Evolutionary conservation across 2,113 vertebrate species (phyloP).

Genomic region (Campylorhamphus procurvoides): DNA sequence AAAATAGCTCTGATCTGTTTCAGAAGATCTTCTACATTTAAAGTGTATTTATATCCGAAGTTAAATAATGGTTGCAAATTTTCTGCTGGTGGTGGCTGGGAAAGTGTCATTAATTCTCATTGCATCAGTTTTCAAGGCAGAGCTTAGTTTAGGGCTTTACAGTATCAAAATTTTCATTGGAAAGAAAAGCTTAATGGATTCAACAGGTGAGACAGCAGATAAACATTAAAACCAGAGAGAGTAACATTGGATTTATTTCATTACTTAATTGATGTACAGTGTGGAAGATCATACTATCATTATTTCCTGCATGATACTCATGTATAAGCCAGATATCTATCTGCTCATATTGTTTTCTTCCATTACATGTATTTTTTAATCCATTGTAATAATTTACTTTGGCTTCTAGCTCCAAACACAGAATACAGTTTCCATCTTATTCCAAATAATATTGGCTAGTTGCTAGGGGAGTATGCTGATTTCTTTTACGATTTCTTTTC

Average conservation of each 20-base stretch:
- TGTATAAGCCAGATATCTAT: background rate
- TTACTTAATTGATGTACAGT: background rate
- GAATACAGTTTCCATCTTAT: background rate
- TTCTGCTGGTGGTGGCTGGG: background rate
- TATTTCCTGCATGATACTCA: background rate
- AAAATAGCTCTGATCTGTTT: background rate
- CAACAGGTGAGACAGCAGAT: constrained; percentile 16
- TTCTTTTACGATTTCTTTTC: constrained; percentile 18
- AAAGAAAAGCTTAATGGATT: constrained; percentile 28
- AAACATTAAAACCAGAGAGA: background rate
- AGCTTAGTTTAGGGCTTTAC: background rate
- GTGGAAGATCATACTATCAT: background rate
- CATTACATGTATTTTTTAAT: constrained; percentile 32
- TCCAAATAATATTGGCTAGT: constrained; percentile 51
- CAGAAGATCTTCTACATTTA: background rate
- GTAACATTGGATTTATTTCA: background rate
- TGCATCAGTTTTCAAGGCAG: background rate
- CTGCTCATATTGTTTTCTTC: constrained; percentile 14
- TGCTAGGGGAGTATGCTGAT: constrained; percentile 41
- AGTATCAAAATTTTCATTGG: background rate
- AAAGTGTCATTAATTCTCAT: background rate
- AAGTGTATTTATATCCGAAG: background rate
- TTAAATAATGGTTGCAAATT: background rate
- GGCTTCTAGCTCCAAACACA: constrained; percentile 11
- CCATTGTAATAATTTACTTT: constrained; percentile 46